These are phyloP conservation scores for Epicauta chinensis DNA, from an alignment of 1,140 invertebrate genomes.

Conservation along the genomic window DNA sequence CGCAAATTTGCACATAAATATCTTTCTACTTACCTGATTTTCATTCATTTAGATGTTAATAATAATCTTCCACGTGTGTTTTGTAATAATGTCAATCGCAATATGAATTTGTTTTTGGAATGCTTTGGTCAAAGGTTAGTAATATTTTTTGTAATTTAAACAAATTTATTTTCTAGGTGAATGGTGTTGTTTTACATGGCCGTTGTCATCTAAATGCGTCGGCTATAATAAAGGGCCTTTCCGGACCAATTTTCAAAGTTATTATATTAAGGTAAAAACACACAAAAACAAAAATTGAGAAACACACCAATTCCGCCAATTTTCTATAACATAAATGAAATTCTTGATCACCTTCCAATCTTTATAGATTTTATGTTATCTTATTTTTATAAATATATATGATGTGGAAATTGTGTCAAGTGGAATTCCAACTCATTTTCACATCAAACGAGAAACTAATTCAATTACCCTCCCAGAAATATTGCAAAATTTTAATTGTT, in stretches of 20 bases:
- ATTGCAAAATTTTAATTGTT: too few relatives aligned
- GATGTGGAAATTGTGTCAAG: too few relatives aligned
- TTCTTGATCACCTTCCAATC: constrained; percentile 13
- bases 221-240: constrained; percentile 87
- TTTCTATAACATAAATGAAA: constrained; percentile 9
- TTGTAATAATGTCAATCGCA: too few relatives aligned
- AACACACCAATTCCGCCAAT: constrained; percentile 8
- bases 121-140: constrained; percentile 18
- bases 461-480: too few relatives aligned
- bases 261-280: constrained; percentile 71
- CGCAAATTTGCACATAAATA: too few relatives aligned
- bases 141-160: background rate
- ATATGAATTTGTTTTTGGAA: constrained; percentile 30
- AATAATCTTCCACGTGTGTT: too few relatives aligned
- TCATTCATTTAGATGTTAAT: too few relatives aligned
- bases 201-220: constrained; percentile 94
- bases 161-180: constrained; percentile 61
- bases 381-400: too few relatives aligned
- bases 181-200: constrained; percentile 89
- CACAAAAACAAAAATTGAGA: constrained; percentile 2
- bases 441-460: too few relatives aligned
- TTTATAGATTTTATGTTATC: background rate
- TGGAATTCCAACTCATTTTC: too few relatives aligned
- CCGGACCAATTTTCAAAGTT: constrained; percentile 77
- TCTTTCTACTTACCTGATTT: too few relatives aligned